phyloP scores from a whole-genome alignment of 2,797 vertebrate genomes.

The Hippocampus kuda region DNA sequence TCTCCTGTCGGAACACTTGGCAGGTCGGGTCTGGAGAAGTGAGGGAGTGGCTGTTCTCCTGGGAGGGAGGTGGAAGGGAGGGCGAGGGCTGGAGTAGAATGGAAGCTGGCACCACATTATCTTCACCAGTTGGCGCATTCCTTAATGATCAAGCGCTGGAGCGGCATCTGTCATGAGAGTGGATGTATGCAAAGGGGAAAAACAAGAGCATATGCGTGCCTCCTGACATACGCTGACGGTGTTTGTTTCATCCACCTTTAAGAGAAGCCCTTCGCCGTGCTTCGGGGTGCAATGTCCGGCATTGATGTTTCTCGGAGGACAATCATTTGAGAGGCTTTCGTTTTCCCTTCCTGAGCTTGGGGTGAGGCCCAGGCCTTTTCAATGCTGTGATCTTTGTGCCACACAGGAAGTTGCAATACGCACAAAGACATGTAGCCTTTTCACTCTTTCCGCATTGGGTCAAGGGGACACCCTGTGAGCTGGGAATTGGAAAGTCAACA shows the following conservation, averaged over 20 bases:
- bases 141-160: slow-evolving; percentile 95
- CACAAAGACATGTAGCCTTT: slow-evolving; percentile 38
- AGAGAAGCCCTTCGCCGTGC: slow-evolving; percentile 38
- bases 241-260: slow-evolving; percentile 56
- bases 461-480: slow-evolving; percentile 69
- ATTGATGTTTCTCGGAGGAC: slow-evolving; percentile 38
- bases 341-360: slow-evolving; percentile 36
- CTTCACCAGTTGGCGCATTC: slow-evolving; percentile 98
- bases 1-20: slow-evolving; percentile 73
- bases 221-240: slow-evolving; percentile 54
- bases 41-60: slow-evolving; percentile 59
- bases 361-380: slow-evolving; percentile 33
- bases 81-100: slow-evolving; percentile 82
- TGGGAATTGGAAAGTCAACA: slow-evolving; percentile 72
- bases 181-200: slow-evolving; percentile 13
- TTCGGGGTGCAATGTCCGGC: slow-evolving; percentile 33
- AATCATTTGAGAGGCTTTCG: slow-evolving; percentile 43
- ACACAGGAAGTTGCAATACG: slow-evolving; percentile 55
- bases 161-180: slow-evolving; percentile 81
- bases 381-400: slow-evolving; percentile 61
- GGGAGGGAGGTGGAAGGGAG: slow-evolving; percentile 58
- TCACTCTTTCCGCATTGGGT: slow-evolving; percentile 47
- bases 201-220: slow-evolving; percentile 44
- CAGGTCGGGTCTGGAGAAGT: slow-evolving; percentile 72
- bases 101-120: slow-evolving; percentile 95